A percentile compares a stretch with the other conserved stretches of the same genome.
Conservation (phyloP, 2,797 vertebrate genomes). For the Danio jaintianensis region DNA sequence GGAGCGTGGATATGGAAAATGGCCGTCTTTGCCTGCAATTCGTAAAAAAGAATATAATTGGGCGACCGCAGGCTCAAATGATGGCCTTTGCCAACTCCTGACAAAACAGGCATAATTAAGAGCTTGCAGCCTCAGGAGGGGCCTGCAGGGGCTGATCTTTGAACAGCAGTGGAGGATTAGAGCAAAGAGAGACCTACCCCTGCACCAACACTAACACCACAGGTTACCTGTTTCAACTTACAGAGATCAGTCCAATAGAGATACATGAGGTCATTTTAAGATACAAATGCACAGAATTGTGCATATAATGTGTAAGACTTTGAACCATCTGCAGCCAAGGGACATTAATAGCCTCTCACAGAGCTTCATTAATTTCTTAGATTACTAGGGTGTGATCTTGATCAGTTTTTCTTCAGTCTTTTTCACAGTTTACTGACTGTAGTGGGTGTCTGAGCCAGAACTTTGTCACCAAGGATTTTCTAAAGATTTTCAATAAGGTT, state of each 20-base stretch:
- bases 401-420: too few relatives aligned
- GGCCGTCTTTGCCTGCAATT: conserved; percentile 69
- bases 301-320: neutral
- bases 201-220: conserved; percentile 38
- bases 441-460: too few relatives aligned
- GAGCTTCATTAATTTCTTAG: too few relatives aligned
- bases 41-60: conserved; percentile 69
- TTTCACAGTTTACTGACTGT: too few relatives aligned
- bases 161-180: conserved; percentile 59
- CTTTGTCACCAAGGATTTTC: too few relatives aligned
- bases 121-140: conserved; percentile 59
- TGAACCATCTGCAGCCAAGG: too few relatives aligned
- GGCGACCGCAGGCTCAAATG: conserved; percentile 63
- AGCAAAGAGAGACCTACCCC: conserved; percentile 44
- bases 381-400: too few relatives aligned
- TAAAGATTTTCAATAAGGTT: too few relatives aligned
- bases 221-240: conserved; percentile 38
- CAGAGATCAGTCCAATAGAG: conserved; percentile 4
- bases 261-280: conserved; percentile 14
- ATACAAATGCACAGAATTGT: neutral
- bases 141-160: conserved; percentile 64
- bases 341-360: too few relatives aligned
- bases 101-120: conserved; percentile 69
- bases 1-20: conserved; percentile 57
- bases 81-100: conserved; percentile 67